Conservation (phyloP, 1,140 invertebrate genomes). For the Drosophila sechellia region DNA sequence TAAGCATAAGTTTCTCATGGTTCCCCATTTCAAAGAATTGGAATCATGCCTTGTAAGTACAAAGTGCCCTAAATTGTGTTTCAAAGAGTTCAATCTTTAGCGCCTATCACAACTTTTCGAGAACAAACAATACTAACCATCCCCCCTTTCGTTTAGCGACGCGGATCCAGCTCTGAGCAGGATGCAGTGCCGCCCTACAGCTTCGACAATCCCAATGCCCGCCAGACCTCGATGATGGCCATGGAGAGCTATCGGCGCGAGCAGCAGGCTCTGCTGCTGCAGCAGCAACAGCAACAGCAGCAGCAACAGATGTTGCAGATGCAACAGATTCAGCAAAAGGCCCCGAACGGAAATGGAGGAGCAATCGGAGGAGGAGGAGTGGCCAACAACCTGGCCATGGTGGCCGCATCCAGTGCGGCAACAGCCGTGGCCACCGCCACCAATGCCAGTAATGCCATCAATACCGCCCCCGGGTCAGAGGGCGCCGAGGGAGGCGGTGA, state of each 20-base stretch:
- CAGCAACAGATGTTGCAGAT: constrained; percentile 24
- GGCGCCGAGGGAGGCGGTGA: constrained; percentile 20
- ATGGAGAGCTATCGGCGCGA: constrained; percentile 81
- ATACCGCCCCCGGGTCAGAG: constrained; percentile 29
- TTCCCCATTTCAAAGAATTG: constrained; percentile 11
- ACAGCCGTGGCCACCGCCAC: constrained; percentile 60
- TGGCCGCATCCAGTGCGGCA: constrained; percentile 64
- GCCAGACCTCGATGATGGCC: constrained; percentile 83
- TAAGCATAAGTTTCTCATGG: neutral
- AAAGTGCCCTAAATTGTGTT: too few relatives aligned
- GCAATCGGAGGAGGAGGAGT: constrained; percentile 23
- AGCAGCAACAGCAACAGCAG: constrained; percentile 54
- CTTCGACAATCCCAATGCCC: constrained; percentile 81
- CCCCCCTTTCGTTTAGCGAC: constrained; percentile 55
- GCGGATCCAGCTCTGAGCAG: constrained; percentile 75
- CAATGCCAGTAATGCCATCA: constrained; percentile 19
- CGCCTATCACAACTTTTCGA: too few relatives aligned
- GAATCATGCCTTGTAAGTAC: constrained; percentile 29
- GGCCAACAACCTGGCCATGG: constrained; percentile 64
- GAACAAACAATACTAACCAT: neutral
- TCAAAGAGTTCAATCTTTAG: too few relatives aligned
- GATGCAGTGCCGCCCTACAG: constrained; percentile 82
- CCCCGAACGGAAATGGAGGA: constrained; percentile 26
- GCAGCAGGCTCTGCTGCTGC: constrained; percentile 66
- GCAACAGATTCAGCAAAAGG: constrained; percentile 19